Evolutionary conservation across 30 jellyfish, hydroid and myxozoan genomes (phyloP).

Genomic region (Turritopsis dohrnii): DNA sequence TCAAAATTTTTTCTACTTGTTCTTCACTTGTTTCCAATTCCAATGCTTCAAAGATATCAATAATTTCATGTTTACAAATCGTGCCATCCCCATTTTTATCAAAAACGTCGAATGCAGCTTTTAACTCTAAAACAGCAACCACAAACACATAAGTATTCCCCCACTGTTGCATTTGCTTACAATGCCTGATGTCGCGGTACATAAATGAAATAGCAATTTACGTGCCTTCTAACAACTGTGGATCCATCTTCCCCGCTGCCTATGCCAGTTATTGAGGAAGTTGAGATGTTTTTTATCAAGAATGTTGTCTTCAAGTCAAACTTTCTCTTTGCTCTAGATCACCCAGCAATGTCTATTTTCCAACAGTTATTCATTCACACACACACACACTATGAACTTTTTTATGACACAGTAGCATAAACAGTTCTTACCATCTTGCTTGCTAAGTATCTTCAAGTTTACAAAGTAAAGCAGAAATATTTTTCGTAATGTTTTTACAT

Average conservation of each 20-base stretch:
- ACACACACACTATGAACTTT: too few relatives aligned
- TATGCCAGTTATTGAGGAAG: neutral
- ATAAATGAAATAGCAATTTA: neutral
- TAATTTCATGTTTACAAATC: neutral
- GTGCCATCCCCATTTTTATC: slow-evolving; percentile 10
- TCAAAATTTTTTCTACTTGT: neutral
- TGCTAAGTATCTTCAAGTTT: neutral
- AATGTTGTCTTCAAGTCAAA: neutral
- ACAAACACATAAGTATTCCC: neutral
- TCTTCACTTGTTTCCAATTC: neutral
- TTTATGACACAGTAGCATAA: too few relatives aligned
- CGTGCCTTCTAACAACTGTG: neutral
- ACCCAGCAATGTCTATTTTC: too few relatives aligned
- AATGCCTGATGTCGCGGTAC: neutral
- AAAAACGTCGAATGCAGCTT: neutral
- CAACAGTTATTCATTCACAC: too few relatives aligned
- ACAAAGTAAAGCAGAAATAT: neutral
- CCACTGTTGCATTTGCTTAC: neutral
- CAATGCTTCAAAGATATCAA: slow-evolving; percentile 10
- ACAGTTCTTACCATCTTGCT: neutral
- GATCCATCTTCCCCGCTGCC: neutral
- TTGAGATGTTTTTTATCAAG: neutral
- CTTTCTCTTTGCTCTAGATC: neutral
- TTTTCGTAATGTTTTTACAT: too few relatives aligned
- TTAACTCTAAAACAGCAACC: slow-evolving; percentile 1